Conservation (phyloP, 2,888 invertebrate species). For the Hydrotaea diabolus region DNA sequence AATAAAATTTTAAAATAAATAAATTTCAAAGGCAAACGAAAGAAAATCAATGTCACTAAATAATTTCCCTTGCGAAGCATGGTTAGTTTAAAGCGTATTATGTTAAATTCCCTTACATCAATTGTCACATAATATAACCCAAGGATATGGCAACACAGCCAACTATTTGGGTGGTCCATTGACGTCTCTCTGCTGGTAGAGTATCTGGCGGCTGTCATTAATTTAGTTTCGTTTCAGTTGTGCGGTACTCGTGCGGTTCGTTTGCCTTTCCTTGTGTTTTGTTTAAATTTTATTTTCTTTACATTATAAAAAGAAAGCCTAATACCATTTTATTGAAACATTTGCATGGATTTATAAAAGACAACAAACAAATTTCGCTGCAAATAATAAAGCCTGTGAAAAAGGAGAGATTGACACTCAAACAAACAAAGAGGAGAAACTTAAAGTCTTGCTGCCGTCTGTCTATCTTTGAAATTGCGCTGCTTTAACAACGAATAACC, state of each 20-base stretch:
- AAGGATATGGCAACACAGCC: conserved; percentile 45
- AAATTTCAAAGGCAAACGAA: too few relatives aligned
- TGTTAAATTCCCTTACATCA: too few relatives aligned
- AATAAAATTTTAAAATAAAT: not conserved
- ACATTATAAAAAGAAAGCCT: too few relatives aligned
- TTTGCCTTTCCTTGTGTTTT: conserved; percentile 15
- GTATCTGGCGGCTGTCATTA: conserved; percentile 45
- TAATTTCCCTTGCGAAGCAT: too few relatives aligned
- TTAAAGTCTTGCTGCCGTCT: not conserved
- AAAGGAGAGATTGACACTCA: not conserved
- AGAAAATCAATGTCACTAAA: too few relatives aligned
- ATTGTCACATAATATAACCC: too few relatives aligned
- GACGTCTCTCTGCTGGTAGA: not conserved
- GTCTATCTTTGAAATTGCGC: conserved; percentile 1
- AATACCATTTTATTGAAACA: too few relatives aligned
- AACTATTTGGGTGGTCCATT: conserved; percentile 60
- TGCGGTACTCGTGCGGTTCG: not conserved
- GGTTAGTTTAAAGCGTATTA: too few relatives aligned
- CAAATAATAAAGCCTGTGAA: too few relatives aligned
- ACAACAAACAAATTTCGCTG: too few relatives aligned
- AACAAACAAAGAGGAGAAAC: conserved; percentile 29
- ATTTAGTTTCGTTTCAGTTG: conserved; percentile 41
- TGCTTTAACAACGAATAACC: conserved; percentile 20
- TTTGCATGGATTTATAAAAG: too few relatives aligned
- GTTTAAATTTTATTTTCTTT: conserved; percentile 36